Percentiles rank a stretch among this genome's conserved stretches.
These are phyloP conservation scores for Gryllus bimaculatus DNA, from an alignment of 1,140 invertebrate species.

Conservation along the genomic window DNA sequence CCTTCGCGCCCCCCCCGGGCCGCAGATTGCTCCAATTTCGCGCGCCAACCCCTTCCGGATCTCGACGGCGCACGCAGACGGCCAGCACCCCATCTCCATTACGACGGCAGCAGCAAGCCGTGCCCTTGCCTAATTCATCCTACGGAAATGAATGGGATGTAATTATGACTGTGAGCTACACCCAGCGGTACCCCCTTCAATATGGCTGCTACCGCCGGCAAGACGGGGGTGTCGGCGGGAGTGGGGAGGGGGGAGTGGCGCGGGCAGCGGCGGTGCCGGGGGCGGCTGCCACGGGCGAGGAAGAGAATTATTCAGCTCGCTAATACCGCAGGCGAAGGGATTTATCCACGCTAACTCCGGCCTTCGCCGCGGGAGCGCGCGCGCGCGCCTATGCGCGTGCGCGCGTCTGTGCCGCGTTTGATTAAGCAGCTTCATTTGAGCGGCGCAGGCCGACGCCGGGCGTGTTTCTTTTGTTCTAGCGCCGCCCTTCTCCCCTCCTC, in stretches of 20 bases:
- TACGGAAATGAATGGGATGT: not conserved
- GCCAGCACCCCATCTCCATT: not conserved
- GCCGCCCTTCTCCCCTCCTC: not conserved
- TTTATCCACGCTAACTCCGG: not conserved
- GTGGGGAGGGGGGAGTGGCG: not conserved
- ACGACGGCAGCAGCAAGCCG: not conserved
- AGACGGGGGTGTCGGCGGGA: not conserved
- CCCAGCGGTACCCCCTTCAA: not conserved
- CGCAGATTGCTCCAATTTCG: not conserved
- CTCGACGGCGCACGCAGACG: not conserved
- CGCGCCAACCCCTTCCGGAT: not conserved
- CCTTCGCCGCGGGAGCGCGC: no score
- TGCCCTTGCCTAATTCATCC: conserved; percentile 3
- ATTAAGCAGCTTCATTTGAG: not conserved
- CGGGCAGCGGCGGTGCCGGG: not conserved
- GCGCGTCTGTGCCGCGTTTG: not conserved
- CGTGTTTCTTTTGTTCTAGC: not conserved
- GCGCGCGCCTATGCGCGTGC: no score
- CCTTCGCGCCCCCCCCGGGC: not conserved
- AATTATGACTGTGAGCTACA: conserved; percentile 4
- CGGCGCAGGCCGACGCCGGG: no score
- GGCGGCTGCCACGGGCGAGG: not conserved
- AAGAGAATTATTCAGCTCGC: not conserved
- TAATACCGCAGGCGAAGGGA: not conserved
- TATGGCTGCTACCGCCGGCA: not conserved